A percentile compares a stretch with the other conserved stretches of the same genome.
Evolutionary conservation across 2,797 vertebrate genomes (phyloP).

Genomic region (Chloroceryle inda): DNA sequence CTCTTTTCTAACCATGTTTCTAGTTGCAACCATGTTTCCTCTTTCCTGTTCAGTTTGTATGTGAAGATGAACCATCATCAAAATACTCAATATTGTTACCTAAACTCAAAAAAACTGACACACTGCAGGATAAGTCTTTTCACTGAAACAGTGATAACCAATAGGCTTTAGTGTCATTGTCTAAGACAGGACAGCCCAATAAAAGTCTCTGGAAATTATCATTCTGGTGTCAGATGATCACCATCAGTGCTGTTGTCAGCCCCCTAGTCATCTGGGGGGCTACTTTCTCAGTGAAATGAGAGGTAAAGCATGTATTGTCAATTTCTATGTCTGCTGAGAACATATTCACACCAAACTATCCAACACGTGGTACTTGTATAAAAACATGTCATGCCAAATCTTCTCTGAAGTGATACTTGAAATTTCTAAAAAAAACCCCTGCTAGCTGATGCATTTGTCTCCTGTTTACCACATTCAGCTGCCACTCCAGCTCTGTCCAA

Average conservation of each 20-base stretch:
- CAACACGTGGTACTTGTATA: slow-evolving; percentile 43
- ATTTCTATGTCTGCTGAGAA: background rate
- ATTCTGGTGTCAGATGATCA: slow-evolving; percentile 28
- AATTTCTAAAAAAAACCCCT: slow-evolving; percentile 20
- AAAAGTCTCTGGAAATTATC: slow-evolving; percentile 17
- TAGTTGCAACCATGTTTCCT: background rate
- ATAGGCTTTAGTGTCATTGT: slow-evolving; percentile 9
- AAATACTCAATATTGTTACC: slow-evolving; percentile 4
- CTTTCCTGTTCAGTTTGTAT: background rate
- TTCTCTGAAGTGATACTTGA: slow-evolving; percentile 60
- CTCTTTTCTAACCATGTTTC: background rate
- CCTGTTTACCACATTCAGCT: slow-evolving; percentile 53
- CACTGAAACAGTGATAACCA: background rate
- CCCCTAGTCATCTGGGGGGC: background rate
- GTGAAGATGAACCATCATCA: background rate
- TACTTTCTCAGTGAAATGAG: slow-evolving; percentile 3
- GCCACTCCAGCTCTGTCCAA: slow-evolving; percentile 53
- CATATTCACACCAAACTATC: slow-evolving; percentile 37
- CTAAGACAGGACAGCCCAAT: slow-evolving; percentile 10
- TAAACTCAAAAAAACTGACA: slow-evolving; percentile 1
- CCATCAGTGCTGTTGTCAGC: background rate
- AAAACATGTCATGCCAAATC: slow-evolving; percentile 64
- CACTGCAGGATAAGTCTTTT: background rate
- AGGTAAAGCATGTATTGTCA: slow-evolving; percentile 29
- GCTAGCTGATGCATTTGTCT: slow-evolving; percentile 55